Percentiles rank a stretch among this genome's conserved stretches.
These are phyloP conservation scores for Taurulus bubalis DNA, from an alignment of 2,113 vertebrate genomes.

Conservation along the genomic window DNA sequence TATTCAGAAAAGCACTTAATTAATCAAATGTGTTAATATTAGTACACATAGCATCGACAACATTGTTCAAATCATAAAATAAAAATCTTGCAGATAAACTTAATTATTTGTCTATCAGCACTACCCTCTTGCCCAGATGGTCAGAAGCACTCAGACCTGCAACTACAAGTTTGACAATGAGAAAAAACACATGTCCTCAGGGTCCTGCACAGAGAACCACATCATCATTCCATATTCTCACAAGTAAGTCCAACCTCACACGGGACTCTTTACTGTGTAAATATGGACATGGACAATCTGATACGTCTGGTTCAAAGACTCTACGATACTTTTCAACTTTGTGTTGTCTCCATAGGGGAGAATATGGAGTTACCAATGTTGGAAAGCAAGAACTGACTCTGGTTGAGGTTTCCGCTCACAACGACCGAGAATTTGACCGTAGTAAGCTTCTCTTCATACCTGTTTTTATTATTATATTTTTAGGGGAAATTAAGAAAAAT, in stretches of 20 bases:
- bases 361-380: conserved; percentile 86
- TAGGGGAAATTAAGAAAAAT: not conserved
- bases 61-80: not conserved
- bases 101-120: conserved; percentile 75
- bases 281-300: not conserved
- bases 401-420: conserved; percentile 85
- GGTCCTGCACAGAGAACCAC: conserved; percentile 90
- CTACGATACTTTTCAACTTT: not conserved
- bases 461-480: not conserved
- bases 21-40: too few relatives aligned
- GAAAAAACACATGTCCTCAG: conserved; percentile 87
- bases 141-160: conserved; percentile 91
- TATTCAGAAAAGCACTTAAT: too few relatives aligned
- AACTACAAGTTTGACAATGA: conserved; percentile 90
- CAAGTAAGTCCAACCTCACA: conserved; percentile 82
- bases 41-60: too few relatives aligned
- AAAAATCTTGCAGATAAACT: not conserved
- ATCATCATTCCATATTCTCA: conserved; percentile 89
- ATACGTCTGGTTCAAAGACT: not conserved
- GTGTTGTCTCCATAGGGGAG: conserved; percentile 76
- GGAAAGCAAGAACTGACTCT: conserved; percentile 90
- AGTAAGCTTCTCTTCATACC: conserved; percentile 77
- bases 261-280: not conserved
- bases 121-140: conserved; percentile 84
- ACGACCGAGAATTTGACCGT: conserved; percentile 86